Base-by-base conservation (phyloP, 2,888 invertebrate genomes). In the Habroteleia sp. region DNA sequence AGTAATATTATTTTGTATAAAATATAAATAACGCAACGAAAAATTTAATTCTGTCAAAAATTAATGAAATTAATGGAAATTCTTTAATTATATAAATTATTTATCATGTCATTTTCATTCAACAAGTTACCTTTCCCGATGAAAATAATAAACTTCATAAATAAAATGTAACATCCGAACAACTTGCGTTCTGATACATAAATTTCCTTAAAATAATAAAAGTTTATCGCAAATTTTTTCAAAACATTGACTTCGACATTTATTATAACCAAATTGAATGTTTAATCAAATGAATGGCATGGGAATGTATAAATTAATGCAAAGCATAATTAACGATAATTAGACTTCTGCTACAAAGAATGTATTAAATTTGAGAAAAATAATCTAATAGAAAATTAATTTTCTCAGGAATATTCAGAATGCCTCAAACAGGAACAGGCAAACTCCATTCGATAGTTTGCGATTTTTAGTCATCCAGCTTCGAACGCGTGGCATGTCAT, bases 381-480 rank as follows among this genome's bases (percentile, higher is more conserved):
- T 56, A 54, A 62, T 71, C 31, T 54, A 56, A 56, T 54, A 42
- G 56, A 63, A 65, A 60, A 74, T 75, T 75, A 74, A 74, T 74
- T 69, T 71, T 37, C 48, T 16, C 10, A 66, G 65, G 65, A 75
- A 75, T 69, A 54, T 17, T 44, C 35, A 71, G 65, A 71, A 65
- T 58, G 58, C 58, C 39, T 65, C 65, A 63, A 63, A 69, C 58
- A 60, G 52, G 65, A 75, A 65, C 65, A 75, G 14, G 60, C 65
- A 52, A 69, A 63, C 74, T 69, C 52, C 65, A 75, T 71, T 71
- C 75, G 71, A 75, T 71, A 66, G 63, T 71, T 68, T 46, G 73
- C 65, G 66, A 73, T 73, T 73, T 74, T 66, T 66, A 54, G 66
- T 62, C 62, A 62, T 62, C 66, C 54, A 29, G 66, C 60, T 60